Base-by-base conservation (phyloP, 2,888 invertebrate species). In the Spodoptera exigua region DNA sequence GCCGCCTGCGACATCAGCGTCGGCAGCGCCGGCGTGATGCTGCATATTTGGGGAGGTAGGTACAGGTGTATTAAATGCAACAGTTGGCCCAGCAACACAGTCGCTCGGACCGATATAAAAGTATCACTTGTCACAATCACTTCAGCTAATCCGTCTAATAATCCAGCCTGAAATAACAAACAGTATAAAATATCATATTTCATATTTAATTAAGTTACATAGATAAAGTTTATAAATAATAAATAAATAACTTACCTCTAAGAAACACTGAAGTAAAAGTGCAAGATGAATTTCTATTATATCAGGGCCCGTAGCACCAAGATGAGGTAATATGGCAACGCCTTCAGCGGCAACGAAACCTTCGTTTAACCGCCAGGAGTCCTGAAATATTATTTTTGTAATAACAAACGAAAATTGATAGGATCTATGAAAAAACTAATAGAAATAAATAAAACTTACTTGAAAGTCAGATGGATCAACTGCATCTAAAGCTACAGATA, bases 331-430 rank as follows among this genome's bases (percentile, higher is more conserved):
- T 78, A 99, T 96, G 54, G 96, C 95, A 60, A 96, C 96, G 45
- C 98, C 99, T 93, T 99, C 99, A 58, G 97, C 97, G 12, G 97
- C 98, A n/a, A 99, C 97, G 87, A 99, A 99, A 35, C 98, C 99
- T 87, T 99, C 98, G 78, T 96, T 96, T 21, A 99, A 91, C 76
- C 97, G 95, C 98, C 99, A 99, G 0, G 96, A 95, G 71, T 98
- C 97, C 88, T 96, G 65, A 39, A 70, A 74, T 4, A 58, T 51
- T 2, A 35, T 11, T n/a, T 0, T 62, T 35, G 13, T 11, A n/a
- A 63, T 0, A 27, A 37, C 21, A 7, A 10, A 55, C 13, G 0
- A 9, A 7, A 16, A 2, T 39, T 5, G 11, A 16, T 9, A 27
- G 2, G 9, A 9, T 1, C 0, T 14, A 55, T 27, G 35, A 54